Percentiles rank a stretch among this genome's conserved stretches.
phyloP scores from a whole-genome alignment of 1,140 invertebrate species.

The Thereuonema tuberculata region DNA sequence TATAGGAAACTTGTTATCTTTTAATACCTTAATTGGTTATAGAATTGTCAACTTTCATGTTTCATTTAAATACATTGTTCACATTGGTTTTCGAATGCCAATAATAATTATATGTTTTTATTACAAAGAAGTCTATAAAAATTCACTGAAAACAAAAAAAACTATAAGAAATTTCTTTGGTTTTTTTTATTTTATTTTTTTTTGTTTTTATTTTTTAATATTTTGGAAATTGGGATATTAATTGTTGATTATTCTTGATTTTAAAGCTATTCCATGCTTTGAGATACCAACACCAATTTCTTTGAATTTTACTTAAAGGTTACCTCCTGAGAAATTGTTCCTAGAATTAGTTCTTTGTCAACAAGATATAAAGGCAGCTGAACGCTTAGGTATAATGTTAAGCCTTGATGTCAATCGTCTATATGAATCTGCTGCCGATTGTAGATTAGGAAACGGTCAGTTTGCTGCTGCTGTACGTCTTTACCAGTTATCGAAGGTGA shows the following conservation, averaged over 20 bases:
- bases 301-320: conserved; percentile 28
- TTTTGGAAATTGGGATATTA: neutral
- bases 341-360: conserved; percentile 44
- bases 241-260: too few species aligned
- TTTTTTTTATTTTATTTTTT: neutral
- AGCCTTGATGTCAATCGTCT: conserved; percentile 51
- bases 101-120: too few species aligned
- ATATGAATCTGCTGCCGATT: conserved; percentile 55
- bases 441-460: conserved; percentile 45
- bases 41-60: too few species aligned
- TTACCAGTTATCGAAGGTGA: conserved; percentile 54
- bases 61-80: too few species aligned
- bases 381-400: conserved; percentile 41
- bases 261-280: too few species aligned
- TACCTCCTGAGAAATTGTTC: conserved; percentile 49
- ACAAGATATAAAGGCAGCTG: conserved; percentile 41
- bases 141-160: neutral
- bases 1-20: too few species aligned
- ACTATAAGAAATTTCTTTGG: neutral
- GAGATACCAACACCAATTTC: too few species aligned
- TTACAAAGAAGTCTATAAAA: neutral
- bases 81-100: too few species aligned
- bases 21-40: too few species aligned
- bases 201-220: neutral
- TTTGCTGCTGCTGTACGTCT: conserved; percentile 50